Evolutionary conservation across 1,140 invertebrate species (phyloP).

Genomic region (Zaprionus taronus): DNA sequence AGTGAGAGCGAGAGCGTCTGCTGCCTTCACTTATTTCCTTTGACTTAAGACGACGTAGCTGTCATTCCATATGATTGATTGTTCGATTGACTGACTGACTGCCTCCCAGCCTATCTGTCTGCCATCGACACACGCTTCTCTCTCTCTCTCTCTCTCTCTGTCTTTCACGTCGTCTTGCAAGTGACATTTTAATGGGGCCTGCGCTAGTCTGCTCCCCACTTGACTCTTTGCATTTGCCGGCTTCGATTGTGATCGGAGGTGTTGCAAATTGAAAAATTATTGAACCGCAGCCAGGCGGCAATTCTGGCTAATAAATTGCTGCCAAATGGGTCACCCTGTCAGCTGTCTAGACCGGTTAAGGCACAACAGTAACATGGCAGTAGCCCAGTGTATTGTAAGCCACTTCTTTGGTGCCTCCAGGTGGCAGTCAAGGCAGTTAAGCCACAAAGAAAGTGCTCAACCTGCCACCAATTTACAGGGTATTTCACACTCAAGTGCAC

Average conservation of each 20-base stretch:
- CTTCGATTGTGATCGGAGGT: background rate
- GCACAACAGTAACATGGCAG: background rate
- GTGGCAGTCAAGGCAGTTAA: background rate
- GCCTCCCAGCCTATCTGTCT: slow-evolving; percentile 14
- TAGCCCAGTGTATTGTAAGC: background rate
- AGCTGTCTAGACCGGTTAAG: background rate
- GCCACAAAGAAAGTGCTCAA: background rate
- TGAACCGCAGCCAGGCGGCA: slow-evolving; percentile 14
- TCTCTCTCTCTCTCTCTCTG: background rate
- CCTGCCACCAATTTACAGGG: background rate
- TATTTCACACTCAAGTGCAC: background rate
- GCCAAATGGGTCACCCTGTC: slow-evolving; percentile 4
- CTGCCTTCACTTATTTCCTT: slow-evolving; percentile 49
- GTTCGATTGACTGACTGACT: slow-evolving; percentile 73
- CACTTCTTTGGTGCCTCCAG: background rate
- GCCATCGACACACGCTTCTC: background rate
- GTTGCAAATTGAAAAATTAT: slow-evolving; percentile 26
- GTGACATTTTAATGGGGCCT: slow-evolving; percentile 32
- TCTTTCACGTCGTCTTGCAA: background rate
- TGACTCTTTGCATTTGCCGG: slow-evolving; percentile 2
- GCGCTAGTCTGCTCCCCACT: background rate
- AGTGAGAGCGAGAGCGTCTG: background rate
- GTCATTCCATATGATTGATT: slow-evolving; percentile 80
- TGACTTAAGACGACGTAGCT: slow-evolving; percentile 73
- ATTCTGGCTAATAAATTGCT: slow-evolving; percentile 25